phyloP scores from a whole-genome alignment of 2,888 invertebrate genomes.

The Cephus rjabovi region DNA sequence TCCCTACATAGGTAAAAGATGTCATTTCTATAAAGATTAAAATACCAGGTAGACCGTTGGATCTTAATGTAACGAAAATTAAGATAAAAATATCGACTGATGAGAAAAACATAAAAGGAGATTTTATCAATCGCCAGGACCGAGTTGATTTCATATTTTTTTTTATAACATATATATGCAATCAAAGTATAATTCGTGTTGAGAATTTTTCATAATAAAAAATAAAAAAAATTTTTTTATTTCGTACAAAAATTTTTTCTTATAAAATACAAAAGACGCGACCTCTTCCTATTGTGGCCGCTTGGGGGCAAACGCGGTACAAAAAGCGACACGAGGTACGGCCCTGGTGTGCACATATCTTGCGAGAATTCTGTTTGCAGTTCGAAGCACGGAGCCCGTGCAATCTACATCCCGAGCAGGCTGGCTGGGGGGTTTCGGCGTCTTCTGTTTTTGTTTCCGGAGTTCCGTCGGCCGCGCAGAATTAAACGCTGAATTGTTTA shows the following conservation, averaged over 20 bases:
- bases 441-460: slow-evolving; percentile 27
- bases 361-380: slow-evolving; percentile 44
- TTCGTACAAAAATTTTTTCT: not conserved
- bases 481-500: slow-evolving; percentile 52
- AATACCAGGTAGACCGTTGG: not conserved
- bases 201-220: not conserved
- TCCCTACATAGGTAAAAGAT: not conserved
- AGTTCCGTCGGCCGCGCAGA: slow-evolving; percentile 31
- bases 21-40: not conserved
- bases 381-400: slow-evolving; percentile 36
- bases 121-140: not conserved
- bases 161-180: too few relatives aligned
- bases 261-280: not conserved
- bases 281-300: not conserved
- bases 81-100: not conserved
- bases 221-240: too few relatives aligned
- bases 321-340: slow-evolving; percentile 27
- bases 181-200: too few relatives aligned
- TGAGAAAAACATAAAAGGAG: not conserved
- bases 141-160: too few relatives aligned
- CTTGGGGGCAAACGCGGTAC: not conserved
- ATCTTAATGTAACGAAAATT: not conserved
- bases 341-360: not conserved
- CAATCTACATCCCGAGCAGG: slow-evolving; percentile 54
- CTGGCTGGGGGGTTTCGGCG: slow-evolving; percentile 18